These are phyloP conservation scores for Rhinichthys klamathensis DNA, from an alignment of 2,113 vertebrate species.

Conservation along the genomic window DNA sequence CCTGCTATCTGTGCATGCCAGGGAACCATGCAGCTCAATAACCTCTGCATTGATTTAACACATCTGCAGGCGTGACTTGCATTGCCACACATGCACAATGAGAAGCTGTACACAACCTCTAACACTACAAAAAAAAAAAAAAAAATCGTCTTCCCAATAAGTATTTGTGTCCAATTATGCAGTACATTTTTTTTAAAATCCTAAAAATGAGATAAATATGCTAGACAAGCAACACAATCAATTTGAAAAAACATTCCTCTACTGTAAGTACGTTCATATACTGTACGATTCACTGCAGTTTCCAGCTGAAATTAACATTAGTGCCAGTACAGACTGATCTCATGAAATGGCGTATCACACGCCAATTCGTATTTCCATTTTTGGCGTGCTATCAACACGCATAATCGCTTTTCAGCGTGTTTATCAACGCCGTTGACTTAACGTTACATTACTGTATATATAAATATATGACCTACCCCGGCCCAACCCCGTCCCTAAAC, in stretches of 20 bases:
- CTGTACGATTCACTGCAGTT: too few relatives aligned
- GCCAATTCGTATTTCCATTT: too few relatives aligned
- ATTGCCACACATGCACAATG: slow-evolving; percentile 39
- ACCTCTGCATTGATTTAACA: slow-evolving; percentile 52
- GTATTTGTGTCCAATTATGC: background rate
- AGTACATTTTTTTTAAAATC: background rate
- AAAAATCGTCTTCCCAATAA: background rate
- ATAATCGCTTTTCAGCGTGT: too few relatives aligned
- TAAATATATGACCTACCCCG: too few relatives aligned
- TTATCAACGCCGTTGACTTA: too few relatives aligned
- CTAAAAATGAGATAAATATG: background rate
- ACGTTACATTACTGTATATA: too few relatives aligned
- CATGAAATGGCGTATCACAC: too few relatives aligned
- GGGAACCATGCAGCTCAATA: slow-evolving; percentile 56
- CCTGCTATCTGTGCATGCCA: slow-evolving; percentile 36
- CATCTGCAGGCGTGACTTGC: slow-evolving; percentile 38
- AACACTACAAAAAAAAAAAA: background rate
- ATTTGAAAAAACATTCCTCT: background rate
- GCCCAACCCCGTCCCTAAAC: too few relatives aligned
- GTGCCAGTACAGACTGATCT: too few relatives aligned
- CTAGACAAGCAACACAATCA: background rate
- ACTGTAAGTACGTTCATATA: background rate
- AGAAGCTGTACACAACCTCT: background rate
- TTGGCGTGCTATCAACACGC: too few relatives aligned
- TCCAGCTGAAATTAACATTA: too few relatives aligned